Evolutionary conservation across 1,140 invertebrate genomes (phyloP).

Genomic region (Drosophila eugracilis): DNA sequence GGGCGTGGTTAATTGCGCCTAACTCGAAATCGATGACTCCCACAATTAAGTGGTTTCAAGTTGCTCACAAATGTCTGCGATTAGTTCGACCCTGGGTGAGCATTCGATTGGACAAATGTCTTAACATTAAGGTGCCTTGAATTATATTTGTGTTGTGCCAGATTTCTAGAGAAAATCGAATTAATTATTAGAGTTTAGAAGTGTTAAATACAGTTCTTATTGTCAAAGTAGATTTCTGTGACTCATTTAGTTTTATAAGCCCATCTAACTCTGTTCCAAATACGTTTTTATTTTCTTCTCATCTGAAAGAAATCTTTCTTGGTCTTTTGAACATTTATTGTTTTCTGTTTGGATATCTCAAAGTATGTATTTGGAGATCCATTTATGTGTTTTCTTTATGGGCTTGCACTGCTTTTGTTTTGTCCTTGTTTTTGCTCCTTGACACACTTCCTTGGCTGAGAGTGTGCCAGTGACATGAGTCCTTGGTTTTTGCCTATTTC

Average conservation of each 20-base stretch:
- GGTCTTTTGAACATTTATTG: not conserved
- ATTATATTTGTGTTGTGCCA: not conserved
- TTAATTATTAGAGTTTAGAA: not conserved
- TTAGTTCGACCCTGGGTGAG: slow-evolving; percentile 23
- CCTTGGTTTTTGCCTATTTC: slow-evolving; percentile 46
- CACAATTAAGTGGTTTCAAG: slow-evolving; percentile 34
- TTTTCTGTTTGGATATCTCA: slow-evolving; percentile 1
- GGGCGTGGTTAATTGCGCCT: slow-evolving; percentile 62
- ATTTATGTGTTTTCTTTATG: slow-evolving; percentile 20
- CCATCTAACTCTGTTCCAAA: no score
- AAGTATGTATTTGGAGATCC: slow-evolving; percentile 9
- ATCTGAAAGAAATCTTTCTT: not conserved
- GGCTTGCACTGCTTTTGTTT: slow-evolving; percentile 9
- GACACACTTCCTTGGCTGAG: slow-evolving; percentile 1
- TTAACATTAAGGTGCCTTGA: not conserved
- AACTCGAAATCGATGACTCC: slow-evolving; percentile 72
- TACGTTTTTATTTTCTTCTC: not conserved
- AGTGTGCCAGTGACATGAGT: slow-evolving; percentile 12
- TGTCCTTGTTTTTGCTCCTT: slow-evolving; percentile 27
- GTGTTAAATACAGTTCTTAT: not conserved
- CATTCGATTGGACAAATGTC: slow-evolving; percentile 9
- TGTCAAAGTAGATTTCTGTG: not conserved
- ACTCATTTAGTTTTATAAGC: not conserved
- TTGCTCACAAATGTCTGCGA: slow-evolving; percentile 44
- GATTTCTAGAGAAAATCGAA: not conserved